phyloP scores from a whole-genome alignment of 2,113 vertebrate genomes.

The Trochalopteron elliotii region DNA sequence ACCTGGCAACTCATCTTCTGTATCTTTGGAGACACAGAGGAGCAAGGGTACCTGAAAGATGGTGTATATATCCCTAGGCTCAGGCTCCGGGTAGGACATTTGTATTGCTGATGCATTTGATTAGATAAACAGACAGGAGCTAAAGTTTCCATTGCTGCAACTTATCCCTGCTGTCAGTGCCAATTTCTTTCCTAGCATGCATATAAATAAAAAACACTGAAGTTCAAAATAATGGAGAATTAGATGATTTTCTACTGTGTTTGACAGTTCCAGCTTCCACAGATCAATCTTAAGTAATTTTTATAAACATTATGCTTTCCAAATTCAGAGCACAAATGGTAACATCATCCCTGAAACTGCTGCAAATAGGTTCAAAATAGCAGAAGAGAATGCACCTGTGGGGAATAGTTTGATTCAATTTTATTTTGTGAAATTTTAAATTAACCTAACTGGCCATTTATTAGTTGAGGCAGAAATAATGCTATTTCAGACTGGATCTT shows the following conservation, averaged over 20 bases:
- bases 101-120: not conserved
- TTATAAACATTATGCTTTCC: not conserved
- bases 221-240: not conserved
- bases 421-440: slow-evolving; percentile 8
- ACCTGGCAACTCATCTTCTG: not conserved
- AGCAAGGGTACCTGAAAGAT: not conserved
- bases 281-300: not conserved
- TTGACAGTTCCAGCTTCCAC: not conserved
- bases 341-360: not conserved
- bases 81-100: not conserved
- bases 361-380: not conserved
- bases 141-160: not conserved
- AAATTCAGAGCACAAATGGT: not conserved
- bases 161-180: not conserved
- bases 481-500: not conserved
- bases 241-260: not conserved
- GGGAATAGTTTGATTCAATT: not conserved
- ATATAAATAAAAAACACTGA: not conserved
- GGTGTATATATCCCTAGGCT: not conserved
- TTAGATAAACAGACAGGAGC: not conserved
- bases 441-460: not conserved
- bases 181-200: not conserved
- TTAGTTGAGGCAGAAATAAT: not conserved
- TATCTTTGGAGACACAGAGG: not conserved
- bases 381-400: not conserved